phyloP scores from a whole-genome alignment of 2,113 vertebrate genomes.

The Psilopsiagon aurifrons region DNA sequence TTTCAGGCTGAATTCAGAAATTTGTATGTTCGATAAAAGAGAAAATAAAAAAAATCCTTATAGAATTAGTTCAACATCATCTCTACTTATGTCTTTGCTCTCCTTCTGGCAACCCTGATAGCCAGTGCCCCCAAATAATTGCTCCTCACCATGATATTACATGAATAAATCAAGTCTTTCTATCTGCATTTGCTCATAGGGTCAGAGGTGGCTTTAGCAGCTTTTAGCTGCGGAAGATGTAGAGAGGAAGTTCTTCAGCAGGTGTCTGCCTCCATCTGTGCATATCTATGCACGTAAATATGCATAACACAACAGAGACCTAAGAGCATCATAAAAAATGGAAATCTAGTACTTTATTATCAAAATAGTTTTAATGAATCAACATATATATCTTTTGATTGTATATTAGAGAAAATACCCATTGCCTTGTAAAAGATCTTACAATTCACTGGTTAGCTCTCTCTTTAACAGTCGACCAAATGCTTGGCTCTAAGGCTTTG shows the following conservation, averaged over 20 bases:
- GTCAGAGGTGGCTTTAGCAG: not conserved
- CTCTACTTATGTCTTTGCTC: not conserved
- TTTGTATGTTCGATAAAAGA: not conserved
- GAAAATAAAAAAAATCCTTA: not conserved
- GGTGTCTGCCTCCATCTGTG: not conserved
- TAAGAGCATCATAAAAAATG: not conserved
- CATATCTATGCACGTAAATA: accelerated
- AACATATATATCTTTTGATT: not conserved
- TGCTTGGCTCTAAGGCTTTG: not conserved
- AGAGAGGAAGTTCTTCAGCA: not conserved
- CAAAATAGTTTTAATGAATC: not conserved
- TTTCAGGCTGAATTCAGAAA: not conserved
- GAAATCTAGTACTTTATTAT: not conserved
- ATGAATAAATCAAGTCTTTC: not conserved
- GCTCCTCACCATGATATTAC: not conserved
- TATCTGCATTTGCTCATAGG: not conserved
- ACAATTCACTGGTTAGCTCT: not conserved
- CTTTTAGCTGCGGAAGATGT: not conserved
- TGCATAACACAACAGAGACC: not conserved
- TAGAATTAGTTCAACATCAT: not conserved
- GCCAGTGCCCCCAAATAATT: not conserved
- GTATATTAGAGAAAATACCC: not conserved
- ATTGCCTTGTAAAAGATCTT: not conserved
- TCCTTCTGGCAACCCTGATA: not conserved
- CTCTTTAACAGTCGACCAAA: not conserved